Base-by-base conservation (phyloP, 2,797 vertebrate species). In the Luscinia megarhynchos region DNA sequence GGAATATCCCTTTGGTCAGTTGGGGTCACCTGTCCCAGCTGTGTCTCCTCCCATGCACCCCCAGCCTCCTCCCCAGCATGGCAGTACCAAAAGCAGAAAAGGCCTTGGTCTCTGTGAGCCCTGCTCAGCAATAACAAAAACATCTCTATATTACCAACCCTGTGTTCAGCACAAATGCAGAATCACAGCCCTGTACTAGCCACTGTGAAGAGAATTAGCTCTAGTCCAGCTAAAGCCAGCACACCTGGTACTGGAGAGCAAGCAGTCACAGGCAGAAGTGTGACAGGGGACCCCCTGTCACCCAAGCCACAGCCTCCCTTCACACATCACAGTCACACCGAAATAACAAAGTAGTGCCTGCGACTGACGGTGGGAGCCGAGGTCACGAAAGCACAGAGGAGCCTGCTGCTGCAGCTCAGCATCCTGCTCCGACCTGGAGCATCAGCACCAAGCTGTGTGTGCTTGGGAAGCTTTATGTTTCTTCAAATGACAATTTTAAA, bases 261-360 rank as follows among this genome's bases (percentile, higher is more conserved):
- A 62, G 21, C n/a, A 46, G 70, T 23, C 23, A 34, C 19, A 4
- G 22, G 8, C 14, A 22, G 45, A 36, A 67, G 32, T 1, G 22
- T 23, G 36, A n/a, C 7, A 24, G 34, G 17, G 82, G 38, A 64
- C 14, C 9, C 9, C 11, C n/a, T 4, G 2, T n/a, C 38, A 46
- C 14, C 36, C 57, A 55, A 76, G 64, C 34, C n/a, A 14, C 64
- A 48, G n/a, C 18, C n/a, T 82, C 79, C n/a, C 69, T 58, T 26
- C 34, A 19, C n/a, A n/a, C 10, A 15, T 29, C 59, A 15, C 27
- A 23, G 1, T 12, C 27, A 23, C 2, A 48, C 23, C 2, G 1
- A 61, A 89, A 86, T 29, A 75, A 68, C 0, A 0, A 64, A 63
- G 40, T 4, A 2, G 22, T 50, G 32, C 62, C 55, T 4, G 27